phyloP scores from a whole-genome alignment of 2,113 vertebrate genomes.

The Rana temporaria region DNA sequence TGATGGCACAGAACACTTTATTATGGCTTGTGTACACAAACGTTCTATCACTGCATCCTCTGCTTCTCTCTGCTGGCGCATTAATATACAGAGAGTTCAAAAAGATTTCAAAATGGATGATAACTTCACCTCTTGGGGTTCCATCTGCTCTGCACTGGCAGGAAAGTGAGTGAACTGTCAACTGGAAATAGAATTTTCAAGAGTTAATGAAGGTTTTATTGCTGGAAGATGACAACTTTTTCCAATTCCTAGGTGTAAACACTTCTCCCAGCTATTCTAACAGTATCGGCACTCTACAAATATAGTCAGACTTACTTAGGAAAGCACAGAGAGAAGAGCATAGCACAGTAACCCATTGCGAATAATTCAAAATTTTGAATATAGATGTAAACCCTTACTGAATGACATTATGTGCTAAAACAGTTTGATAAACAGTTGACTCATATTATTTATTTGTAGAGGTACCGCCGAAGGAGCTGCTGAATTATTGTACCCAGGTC shows the following conservation, averaged over 20 bases:
- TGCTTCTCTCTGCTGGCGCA: slow-evolving; percentile 19
- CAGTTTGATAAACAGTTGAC: no score
- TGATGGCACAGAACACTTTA: slow-evolving; percentile 15
- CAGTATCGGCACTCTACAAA: background rate
- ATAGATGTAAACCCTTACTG: no score
- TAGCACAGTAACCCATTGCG: no score
- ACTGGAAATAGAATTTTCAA: slow-evolving; percentile 37
- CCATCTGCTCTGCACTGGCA: background rate
- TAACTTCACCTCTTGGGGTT: slow-evolving; percentile 46
- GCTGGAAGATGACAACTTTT: slow-evolving; percentile 24
- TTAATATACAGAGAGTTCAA: slow-evolving; percentile 51
- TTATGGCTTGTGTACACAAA: slow-evolving; percentile 48
- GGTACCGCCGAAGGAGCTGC: no score
- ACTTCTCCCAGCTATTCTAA: background rate
- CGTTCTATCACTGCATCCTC: slow-evolving; percentile 42
- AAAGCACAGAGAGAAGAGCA: no score
- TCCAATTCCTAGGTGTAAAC: slow-evolving; percentile 12
- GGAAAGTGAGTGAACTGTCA: background rate
- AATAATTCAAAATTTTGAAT: no score
- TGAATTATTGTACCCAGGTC: no score
- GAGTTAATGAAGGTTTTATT: slow-evolving; percentile 27
- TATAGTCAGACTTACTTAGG: background rate
- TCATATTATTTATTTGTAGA: no score
- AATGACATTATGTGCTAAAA: no score
- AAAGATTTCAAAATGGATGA: slow-evolving; percentile 39